Evolutionary conservation across 2,113 vertebrate species (phyloP).

Genomic region (zebrafish (Danio rerio)): GRCz12tu NC_133199.1:35346501-35347000

Average conservation of each 20-base stretch:
- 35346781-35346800: background rate
- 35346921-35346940: too few relatives aligned
- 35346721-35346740: background rate
- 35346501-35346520: background rate
- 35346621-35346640: background rate
- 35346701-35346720: background rate
- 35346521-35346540: background rate
- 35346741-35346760: constrained; percentile 28
- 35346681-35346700: constrained; percentile 33
- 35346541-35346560: background rate
- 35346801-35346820: background rate
- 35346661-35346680: constrained; percentile 11
- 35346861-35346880: too few relatives aligned
- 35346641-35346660: constrained; percentile 18
- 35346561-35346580: constrained; percentile 9
- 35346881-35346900: too few relatives aligned
- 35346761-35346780: background rate
- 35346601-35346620: background rate
- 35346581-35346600: background rate
- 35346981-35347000: too few relatives aligned
- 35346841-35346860: too few relatives aligned
- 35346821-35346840: background rate
- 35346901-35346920: too few relatives aligned
- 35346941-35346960: too few relatives aligned
- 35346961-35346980: too few relatives aligned